phyloP scores from a whole-genome alignment of 2,113 vertebrate genomes.

The Camarhynchus parvulus region DNA sequence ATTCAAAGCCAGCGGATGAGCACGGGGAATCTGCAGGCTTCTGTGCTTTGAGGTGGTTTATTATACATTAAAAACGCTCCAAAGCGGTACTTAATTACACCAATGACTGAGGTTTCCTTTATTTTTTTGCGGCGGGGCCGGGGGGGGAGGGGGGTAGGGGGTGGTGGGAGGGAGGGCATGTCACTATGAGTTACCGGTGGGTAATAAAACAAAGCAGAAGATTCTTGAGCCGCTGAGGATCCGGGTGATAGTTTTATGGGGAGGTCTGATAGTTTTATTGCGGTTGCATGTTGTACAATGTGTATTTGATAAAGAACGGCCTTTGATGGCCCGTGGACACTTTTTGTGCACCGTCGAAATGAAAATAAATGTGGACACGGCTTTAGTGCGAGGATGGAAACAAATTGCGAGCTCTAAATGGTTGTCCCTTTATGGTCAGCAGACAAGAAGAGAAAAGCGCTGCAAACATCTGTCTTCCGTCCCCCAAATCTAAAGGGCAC shows the following conservation, averaged over 20 bases:
- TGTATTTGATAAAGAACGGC: conserved; percentile 81
- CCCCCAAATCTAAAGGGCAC: conserved; percentile 78
- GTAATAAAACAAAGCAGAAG: neutral
- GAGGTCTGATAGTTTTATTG: conserved; percentile 76
- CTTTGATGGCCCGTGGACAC: conserved; percentile 76
- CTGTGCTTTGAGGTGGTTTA: conserved; percentile 27
- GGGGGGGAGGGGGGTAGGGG: accelerated
- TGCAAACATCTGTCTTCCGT: conserved; percentile 81
- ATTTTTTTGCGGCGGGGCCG: neutral
- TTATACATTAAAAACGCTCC: conserved; percentile 37
- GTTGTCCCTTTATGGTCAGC: conserved; percentile 78
- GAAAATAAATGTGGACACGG: conserved; percentile 79
- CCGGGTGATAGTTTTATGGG: conserved; percentile 76
- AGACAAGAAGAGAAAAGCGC: conserved; percentile 80
- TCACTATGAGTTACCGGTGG: neutral
- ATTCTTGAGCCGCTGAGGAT: conserved; percentile 42
- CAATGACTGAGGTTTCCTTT: neutral
- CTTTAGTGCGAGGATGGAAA: conserved; percentile 74
- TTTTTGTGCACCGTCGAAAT: conserved; percentile 74
- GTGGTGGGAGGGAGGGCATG: no score
- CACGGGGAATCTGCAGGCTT: neutral
- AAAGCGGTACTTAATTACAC: conserved; percentile 54
- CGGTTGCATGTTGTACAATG: conserved; percentile 75
- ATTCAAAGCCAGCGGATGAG: conserved; percentile 70
- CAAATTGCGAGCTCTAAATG: conserved; percentile 80